phyloP scores from a whole-genome alignment of 2,797 vertebrate species.

The Micrastur ruficollis region DNA sequence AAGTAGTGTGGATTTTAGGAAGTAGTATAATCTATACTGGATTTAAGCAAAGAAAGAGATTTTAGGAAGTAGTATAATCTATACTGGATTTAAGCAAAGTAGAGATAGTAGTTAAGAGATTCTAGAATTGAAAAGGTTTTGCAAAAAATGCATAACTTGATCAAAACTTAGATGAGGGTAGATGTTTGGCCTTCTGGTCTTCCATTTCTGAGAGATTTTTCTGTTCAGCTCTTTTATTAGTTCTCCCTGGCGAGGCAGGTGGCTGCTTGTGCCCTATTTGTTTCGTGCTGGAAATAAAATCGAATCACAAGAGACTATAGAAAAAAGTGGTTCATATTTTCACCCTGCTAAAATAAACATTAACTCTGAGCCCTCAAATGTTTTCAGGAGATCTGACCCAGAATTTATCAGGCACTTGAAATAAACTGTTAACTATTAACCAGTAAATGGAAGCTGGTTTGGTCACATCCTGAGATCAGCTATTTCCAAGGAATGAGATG shows the following conservation, averaged over 20 bases:
- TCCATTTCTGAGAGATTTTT: not conserved
- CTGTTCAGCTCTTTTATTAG: not conserved
- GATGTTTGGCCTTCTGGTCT: not conserved
- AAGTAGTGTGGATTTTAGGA: not conserved
- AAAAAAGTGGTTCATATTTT: not conserved
- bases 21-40: not conserved
- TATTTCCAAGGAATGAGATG: not conserved
- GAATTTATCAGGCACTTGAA: constrained; percentile 5
- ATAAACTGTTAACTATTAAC: constrained; percentile 50
- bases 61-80: not conserved
- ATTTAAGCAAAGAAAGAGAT: not conserved
- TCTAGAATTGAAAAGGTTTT: not conserved
- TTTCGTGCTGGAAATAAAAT: not conserved
- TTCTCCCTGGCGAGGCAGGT: not conserved
- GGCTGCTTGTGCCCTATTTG: not conserved
- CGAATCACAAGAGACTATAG: not conserved
- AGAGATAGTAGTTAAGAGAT: not conserved
- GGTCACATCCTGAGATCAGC: not conserved
- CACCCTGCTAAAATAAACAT: constrained; percentile 41
- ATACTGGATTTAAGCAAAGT: not conserved
- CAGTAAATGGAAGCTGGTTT: not conserved
- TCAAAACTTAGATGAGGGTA: not conserved
- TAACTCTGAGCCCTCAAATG: not conserved
- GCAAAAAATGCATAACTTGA: not conserved
- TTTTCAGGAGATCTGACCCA: not conserved